Percentiles rank a stretch among this genome's conserved stretches.
phyloP scores from a whole-genome alignment of 2,113 vertebrate species.

The Vulpes lagopus region DNA sequence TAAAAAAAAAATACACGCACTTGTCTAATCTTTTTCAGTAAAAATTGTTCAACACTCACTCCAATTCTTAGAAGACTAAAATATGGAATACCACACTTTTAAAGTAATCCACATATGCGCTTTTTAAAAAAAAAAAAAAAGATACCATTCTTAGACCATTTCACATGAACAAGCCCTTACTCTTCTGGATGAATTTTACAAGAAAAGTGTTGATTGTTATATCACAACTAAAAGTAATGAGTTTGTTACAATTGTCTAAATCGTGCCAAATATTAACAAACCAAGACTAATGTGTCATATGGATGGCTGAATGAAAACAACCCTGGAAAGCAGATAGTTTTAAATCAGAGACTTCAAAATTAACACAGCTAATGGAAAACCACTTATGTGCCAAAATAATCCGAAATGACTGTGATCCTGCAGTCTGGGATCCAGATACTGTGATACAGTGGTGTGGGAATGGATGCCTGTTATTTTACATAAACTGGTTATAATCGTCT shows the following conservation, averaged over 20 bases:
- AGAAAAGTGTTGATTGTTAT: neutral
- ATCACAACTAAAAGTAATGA: constrained; percentile 35
- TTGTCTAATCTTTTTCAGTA: neutral
- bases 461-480: neutral
- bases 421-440: neutral
- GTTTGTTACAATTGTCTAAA: neutral
- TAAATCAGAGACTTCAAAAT: constrained; percentile 49
- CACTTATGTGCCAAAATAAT: neutral
- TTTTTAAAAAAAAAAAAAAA: constrained; percentile 27
- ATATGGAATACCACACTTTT: neutral
- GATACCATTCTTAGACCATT: neutral
- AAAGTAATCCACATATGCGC: neutral
- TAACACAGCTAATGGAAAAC: neutral
- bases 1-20: neutral
- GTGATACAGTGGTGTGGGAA: neutral
- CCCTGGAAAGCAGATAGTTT: constrained; percentile 36
- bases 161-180: neutral
- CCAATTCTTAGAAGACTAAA: constrained; percentile 1
- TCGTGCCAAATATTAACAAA: neutral
- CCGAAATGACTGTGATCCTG: constrained; percentile 9
- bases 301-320: neutral
- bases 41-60: neutral
- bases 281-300: constrained; percentile 2
- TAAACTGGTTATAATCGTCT: neutral
- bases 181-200: constrained; percentile 10